phyloP scores from a whole-genome alignment of 2,888 invertebrate species.

The Apodemia mormo region DNA sequence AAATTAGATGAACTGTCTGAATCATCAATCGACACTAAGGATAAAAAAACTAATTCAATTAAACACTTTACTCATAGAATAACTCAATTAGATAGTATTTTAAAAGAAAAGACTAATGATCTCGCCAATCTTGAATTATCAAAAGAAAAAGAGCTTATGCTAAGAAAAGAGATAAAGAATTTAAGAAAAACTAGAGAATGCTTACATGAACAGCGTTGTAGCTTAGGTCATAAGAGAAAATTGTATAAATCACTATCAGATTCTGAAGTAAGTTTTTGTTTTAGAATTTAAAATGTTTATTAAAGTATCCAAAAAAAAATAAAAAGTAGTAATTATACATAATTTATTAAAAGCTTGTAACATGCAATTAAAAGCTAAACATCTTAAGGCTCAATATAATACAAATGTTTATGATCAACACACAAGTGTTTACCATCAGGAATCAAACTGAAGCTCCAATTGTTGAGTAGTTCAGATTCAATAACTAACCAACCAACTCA shows the following conservation, averaged over 20 bases:
- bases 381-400: too few relatives aligned
- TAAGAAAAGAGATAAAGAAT: conserved; percentile 91
- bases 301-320: neutral
- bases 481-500: too few relatives aligned
- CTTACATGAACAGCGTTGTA: conserved; percentile 88
- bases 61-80: conserved; percentile 85
- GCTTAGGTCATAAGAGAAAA: conserved; percentile 88
- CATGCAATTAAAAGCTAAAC: too few relatives aligned
- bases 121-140: conserved; percentile 81
- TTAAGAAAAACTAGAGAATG: conserved; percentile 89
- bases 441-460: too few relatives aligned
- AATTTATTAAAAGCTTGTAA: too few relatives aligned
- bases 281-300: neutral
- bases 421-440: too few relatives aligned
- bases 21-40: conserved; percentile 78
- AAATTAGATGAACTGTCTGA: conserved; percentile 76
- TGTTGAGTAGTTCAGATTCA: too few relatives aligned
- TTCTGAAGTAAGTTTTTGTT: conserved; percentile 73
- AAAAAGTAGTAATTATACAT: too few relatives aligned
- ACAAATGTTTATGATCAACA: too few relatives aligned
- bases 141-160: conserved; percentile 83
- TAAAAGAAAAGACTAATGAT: conserved; percentile 87
- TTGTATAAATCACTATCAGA: conserved; percentile 87
- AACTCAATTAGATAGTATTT: conserved; percentile 85
- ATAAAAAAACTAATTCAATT: conserved; percentile 80